A percentile compares a stretch with the other conserved stretches of the same genome.
Conservation (phyloP, 2,888 invertebrate genomes). For the Macrostomum cliftonense region DNA sequence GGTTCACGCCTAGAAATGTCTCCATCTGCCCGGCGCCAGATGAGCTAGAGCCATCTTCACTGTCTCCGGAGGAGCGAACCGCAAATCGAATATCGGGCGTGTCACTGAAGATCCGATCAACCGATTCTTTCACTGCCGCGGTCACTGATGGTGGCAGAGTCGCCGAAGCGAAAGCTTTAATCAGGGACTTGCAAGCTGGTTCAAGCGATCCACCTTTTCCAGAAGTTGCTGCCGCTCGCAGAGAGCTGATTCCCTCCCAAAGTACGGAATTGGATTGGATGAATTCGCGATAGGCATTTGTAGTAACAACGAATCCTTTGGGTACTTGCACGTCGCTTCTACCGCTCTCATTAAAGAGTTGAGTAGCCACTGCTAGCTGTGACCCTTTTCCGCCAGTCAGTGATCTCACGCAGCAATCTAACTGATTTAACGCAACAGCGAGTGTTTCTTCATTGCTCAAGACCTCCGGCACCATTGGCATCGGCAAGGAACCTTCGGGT, state of each 20-base stretch:
- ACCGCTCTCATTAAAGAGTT: slow-evolving; percentile 19
- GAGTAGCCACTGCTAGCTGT: slow-evolving; percentile 49
- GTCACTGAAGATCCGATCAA: background rate
- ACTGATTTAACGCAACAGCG: slow-evolving; percentile 18
- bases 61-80: slow-evolving; percentile 46
- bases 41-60: slow-evolving; percentile 58
- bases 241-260: background rate
- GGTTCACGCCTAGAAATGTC: slow-evolving; percentile 51
- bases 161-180: background rate
- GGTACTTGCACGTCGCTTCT: slow-evolving; percentile 8
- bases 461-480: background rate
- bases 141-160: background rate
- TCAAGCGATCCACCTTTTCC: background rate
- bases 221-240: background rate
- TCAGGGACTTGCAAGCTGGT: background rate
- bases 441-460: slow-evolving; percentile 4
- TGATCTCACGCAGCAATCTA: slow-evolving; percentile 24
- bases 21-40: slow-evolving; percentile 69
- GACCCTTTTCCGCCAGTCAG: slow-evolving; percentile 61
- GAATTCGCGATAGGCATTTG: background rate
- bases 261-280: background rate
- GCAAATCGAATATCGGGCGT: slow-evolving; percentile 17
- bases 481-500: background rate
- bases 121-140: background rate
- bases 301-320: background rate